These are phyloP conservation scores for Cryptus armator DNA, from an alignment of 2,888 invertebrate species.

Conservation along the genomic window DNA sequence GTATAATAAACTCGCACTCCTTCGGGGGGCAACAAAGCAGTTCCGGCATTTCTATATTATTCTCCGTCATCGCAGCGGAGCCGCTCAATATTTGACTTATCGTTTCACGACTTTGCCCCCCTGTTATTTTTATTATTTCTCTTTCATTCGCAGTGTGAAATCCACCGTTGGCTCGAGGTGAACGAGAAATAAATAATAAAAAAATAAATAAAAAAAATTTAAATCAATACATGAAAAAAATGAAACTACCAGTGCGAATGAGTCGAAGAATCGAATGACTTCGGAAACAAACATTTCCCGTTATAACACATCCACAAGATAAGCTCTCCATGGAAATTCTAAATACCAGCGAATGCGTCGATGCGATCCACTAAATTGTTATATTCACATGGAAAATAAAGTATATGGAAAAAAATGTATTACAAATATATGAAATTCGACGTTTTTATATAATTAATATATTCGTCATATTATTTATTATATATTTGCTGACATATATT, in stretches of 20 bases:
- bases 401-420: too few species aligned
- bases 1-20: constrained; percentile 25
- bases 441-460: too few species aligned
- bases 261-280: constrained; percentile 1
- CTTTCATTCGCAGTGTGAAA: constrained; percentile 35
- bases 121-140: background rate
- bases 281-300: background rate
- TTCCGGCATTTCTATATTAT: constrained; percentile 54
- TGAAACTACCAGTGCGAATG: constrained; percentile 32
- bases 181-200: constrained; percentile 43
- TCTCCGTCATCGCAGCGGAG: constrained; percentile 17
- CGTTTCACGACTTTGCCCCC: constrained; percentile 52
- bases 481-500: background rate
- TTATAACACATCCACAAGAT: constrained; percentile 1
- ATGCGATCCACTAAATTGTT: background rate
- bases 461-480: background rate
- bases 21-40: constrained; percentile 52
- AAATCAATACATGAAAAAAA: constrained; percentile 11
- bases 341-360: background rate
- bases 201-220: constrained; percentile 7
- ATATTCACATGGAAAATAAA: background rate
- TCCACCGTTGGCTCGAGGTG: constrained; percentile 25
- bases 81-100: constrained; percentile 46
- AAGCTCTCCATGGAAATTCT: constrained; percentile 18
- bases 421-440: too few species aligned